These are phyloP conservation scores for Pheosia tremula DNA, from an alignment of 2,888 invertebrate genomes.

Conservation along the genomic window DNA sequence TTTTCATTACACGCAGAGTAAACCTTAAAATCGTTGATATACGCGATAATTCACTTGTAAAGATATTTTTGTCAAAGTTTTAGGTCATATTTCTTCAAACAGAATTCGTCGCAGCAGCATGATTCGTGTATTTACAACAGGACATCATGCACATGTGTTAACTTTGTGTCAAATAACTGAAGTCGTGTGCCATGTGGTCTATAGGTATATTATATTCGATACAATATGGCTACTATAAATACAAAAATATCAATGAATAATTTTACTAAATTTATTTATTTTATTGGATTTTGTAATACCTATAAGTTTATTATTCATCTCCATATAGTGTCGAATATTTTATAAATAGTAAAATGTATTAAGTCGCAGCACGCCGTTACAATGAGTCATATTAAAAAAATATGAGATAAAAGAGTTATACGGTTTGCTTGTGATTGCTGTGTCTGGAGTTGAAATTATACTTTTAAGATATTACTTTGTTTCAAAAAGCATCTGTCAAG, in stretches of 20 bases:
- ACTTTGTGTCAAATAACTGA: constrained; percentile 26
- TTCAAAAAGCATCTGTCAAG: constrained; percentile 20
- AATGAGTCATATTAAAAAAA: not conserved
- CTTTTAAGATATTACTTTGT: constrained; percentile 25
- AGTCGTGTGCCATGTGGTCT: constrained; percentile 10
- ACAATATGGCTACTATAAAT: constrained; percentile 12
- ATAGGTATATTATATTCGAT: constrained; percentile 16
- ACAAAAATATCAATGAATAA: not conserved
- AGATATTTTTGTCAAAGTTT: not conserved
- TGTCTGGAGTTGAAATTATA: constrained; percentile 29
- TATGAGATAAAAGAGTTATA: not conserved
- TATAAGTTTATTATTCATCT: not conserved
- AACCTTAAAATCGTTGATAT: too few species aligned
- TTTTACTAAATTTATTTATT: too few species aligned
- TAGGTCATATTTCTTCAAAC: not conserved
- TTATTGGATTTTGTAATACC: not conserved
- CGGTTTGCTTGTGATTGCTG: constrained; percentile 7
- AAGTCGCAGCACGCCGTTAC: constrained; percentile 34
- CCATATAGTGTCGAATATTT: constrained; percentile 21
- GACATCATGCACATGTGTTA: constrained; percentile 13
- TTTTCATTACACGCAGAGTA: too few species aligned
- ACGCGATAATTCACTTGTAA: too few species aligned
- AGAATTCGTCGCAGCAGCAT: not conserved
- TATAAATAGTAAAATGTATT: constrained; percentile 16
- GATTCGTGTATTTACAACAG: not conserved